Percentiles rank a stretch among this genome's conserved stretches.
These are phyloP conservation scores for Brevipalpus yothersi DNA, from an alignment of 1,140 invertebrate species.

Conservation along the genomic window DNA sequence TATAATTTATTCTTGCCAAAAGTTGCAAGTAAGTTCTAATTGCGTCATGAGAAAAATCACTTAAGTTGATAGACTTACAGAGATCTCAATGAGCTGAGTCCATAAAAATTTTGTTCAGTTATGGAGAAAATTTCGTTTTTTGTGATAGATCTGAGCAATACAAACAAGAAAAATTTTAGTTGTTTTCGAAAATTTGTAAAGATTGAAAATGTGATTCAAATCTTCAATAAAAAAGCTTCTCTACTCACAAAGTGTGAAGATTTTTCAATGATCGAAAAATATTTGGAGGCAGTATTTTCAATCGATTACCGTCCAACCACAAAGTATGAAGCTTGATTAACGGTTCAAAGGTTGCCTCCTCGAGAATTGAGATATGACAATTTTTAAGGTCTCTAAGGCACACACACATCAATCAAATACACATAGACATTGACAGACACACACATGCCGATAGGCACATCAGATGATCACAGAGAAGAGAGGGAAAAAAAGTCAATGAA, in stretches of 20 bases:
- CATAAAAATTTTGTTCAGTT: neutral
- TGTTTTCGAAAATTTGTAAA: neutral
- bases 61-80: neutral
- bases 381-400: slow-evolving; percentile 12
- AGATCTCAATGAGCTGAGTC: neutral
- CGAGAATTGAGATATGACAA: slow-evolving; percentile 7
- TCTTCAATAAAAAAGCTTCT: slow-evolving; percentile 8
- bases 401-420: neutral
- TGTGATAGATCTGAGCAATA: neutral
- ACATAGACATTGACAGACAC: neutral
- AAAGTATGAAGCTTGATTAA: slow-evolving; percentile 1
- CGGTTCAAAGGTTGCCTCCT: neutral
- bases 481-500: neutral
- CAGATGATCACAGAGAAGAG: neutral
- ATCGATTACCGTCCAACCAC: slow-evolving; percentile 1
- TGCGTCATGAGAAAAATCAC: too few relatives aligned
- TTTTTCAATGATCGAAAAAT: neutral
- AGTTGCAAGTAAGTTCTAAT: too few relatives aligned
- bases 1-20: too few relatives aligned
- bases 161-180: too few relatives aligned
- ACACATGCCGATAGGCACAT: neutral
- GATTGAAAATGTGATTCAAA: too few relatives aligned
- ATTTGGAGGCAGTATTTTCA: neutral
- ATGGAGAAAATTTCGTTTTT: neutral
- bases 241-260: slow-evolving; percentile 4